These are phyloP conservation scores for Anhinga anhinga DNA, from an alignment of 2,113 vertebrate genomes.

Conservation along the genomic window DNA sequence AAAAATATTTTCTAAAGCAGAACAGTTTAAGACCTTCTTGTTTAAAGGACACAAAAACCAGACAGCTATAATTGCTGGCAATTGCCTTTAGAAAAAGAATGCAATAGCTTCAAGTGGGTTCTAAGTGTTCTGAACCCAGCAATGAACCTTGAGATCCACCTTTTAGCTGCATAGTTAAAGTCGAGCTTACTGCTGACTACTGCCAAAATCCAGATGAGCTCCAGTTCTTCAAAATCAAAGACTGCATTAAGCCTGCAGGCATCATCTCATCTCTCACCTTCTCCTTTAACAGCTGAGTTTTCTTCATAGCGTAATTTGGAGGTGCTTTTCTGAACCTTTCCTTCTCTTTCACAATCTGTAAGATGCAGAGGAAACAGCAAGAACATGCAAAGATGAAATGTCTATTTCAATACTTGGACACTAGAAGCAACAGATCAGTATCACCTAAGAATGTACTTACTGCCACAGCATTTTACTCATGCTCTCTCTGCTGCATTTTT, in stretches of 20 bases:
- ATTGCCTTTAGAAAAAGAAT: background rate
- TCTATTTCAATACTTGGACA: background rate
- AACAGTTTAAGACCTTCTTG: background rate
- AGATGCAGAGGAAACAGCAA: background rate
- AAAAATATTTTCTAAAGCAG: background rate
- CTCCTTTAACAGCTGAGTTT: slow-evolving; percentile 95
- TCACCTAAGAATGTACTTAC: background rate
- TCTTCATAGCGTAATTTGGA: slow-evolving; percentile 99
- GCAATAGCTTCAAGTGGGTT: background rate
- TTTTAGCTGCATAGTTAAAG: background rate
- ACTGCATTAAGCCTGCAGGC: background rate
- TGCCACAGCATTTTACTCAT: background rate
- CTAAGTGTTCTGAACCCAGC: background rate
- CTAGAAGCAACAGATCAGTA: background rate
- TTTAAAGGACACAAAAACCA: background rate
- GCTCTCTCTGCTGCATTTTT: background rate
- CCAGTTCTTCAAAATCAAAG: background rate
- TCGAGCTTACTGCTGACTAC: background rate
- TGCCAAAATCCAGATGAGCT: background rate
- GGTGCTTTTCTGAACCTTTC: slow-evolving; percentile 96
- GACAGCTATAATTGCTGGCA: background rate
- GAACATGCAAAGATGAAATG: background rate
- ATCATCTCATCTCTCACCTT: slow-evolving; percentile 80
- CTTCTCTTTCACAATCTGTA: slow-evolving; percentile 98
- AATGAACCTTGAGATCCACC: background rate